Conservation (phyloP, 1,140 invertebrate genomes). For the Euura saliciscinereae region DNA sequence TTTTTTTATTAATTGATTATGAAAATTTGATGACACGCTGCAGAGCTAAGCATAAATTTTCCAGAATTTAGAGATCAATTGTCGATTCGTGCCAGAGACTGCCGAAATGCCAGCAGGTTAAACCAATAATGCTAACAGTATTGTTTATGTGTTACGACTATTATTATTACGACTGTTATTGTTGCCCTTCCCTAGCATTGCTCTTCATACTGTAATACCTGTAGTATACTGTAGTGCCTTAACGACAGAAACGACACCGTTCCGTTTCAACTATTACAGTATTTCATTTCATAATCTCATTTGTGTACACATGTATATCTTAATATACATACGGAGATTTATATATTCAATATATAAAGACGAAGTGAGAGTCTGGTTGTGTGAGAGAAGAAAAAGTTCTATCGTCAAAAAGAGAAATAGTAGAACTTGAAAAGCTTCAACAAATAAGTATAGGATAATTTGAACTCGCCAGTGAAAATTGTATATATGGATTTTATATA, state of each 20-base stretch:
- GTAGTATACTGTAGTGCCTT: neutral
- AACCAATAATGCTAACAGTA: neutral
- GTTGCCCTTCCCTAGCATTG: neutral
- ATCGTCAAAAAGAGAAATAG: neutral
- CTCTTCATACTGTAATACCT: neutral
- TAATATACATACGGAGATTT: too few species aligned
- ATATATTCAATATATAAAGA: neutral
- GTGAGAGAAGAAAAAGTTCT: conserved; percentile 1
- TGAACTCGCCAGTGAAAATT: conserved; percentile 7
- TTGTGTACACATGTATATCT: too few species aligned
- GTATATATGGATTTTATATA: conserved; percentile 6
- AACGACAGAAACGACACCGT: neutral
- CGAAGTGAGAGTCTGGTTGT: conserved; percentile 16
- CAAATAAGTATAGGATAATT: neutral
- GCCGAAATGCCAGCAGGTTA: neutral
- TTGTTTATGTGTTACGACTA: neutral
- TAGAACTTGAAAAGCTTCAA: neutral
- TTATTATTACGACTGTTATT: conserved; percentile 3
- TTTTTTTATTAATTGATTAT: too few species aligned
- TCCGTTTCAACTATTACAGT: neutral
- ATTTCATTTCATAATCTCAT: neutral
- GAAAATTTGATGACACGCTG: too few species aligned
- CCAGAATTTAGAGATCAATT: too few species aligned
- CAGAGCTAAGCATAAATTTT: too few species aligned
- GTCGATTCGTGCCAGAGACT: too few species aligned